Conservation (phyloP, 2,113 vertebrate genomes). For the Hydrolagus affinis region DNA sequence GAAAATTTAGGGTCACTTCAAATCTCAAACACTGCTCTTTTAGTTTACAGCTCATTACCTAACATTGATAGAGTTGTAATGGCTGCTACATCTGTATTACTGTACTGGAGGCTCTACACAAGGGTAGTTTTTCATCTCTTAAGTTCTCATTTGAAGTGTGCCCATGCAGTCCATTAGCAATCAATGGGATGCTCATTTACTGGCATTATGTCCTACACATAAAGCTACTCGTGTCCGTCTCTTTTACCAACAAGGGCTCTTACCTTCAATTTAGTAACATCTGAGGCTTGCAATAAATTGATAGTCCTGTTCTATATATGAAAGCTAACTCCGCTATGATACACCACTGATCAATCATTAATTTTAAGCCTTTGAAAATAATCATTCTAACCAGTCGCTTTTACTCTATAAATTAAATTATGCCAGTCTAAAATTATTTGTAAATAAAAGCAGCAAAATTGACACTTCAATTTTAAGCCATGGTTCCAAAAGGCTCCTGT, state of each 20-base stretch:
- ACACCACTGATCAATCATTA: constrained; percentile 7
- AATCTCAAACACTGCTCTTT: not conserved
- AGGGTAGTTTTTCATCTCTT: not conserved
- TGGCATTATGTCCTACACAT: constrained; percentile 22
- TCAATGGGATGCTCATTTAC: constrained; percentile 27
- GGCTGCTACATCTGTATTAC: not conserved
- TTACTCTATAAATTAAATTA: not conserved
- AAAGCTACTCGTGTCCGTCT: constrained; percentile 19
- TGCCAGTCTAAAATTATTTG: not conserved
- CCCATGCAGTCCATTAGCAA: constrained; percentile 9
- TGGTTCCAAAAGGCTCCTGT: not conserved
- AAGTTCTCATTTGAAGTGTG: constrained; percentile 12
- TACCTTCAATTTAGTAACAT: constrained; percentile 20
- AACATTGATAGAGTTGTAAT: not conserved
- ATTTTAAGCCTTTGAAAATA: constrained; percentile 8
- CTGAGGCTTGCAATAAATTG: constrained; percentile 1
- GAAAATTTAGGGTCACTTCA: constrained; percentile 4
- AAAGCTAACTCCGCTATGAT: not conserved
- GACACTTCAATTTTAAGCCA: too few species aligned
- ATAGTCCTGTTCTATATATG: constrained; percentile 14
- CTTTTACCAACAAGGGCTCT: constrained; percentile 19
- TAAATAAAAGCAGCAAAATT: not conserved
- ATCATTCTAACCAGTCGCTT: not conserved
- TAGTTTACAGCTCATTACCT: not conserved
- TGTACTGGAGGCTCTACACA: not conserved